phyloP scores from a whole-genome alignment of 2,888 invertebrate genomes.

The Salpingus planirostris region DNA sequence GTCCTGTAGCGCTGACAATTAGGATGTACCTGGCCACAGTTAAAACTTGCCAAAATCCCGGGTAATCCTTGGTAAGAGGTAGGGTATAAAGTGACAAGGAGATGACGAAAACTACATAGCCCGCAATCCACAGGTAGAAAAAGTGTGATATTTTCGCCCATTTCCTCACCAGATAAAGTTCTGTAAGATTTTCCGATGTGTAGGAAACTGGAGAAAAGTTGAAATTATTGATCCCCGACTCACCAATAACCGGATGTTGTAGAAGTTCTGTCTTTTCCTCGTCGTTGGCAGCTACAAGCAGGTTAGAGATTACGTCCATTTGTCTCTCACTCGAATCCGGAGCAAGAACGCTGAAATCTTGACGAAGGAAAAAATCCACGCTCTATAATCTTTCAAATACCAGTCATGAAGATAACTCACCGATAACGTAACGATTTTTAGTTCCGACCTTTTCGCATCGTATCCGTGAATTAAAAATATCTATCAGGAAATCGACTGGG shows the following conservation, averaged over 20 bases:
- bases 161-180: conserved; percentile 35
- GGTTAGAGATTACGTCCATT: conserved; percentile 40
- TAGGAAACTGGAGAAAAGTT: neutral
- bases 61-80: conserved; percentile 21
- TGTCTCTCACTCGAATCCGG: conserved; percentile 35
- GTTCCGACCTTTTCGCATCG: conserved; percentile 24
- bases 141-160: conserved; percentile 45
- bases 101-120: conserved; percentile 38
- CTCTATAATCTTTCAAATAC: neutral
- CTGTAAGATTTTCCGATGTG: no score
- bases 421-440: conserved; percentile 24
- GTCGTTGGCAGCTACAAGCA: conserved; percentile 37
- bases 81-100: conserved; percentile 37
- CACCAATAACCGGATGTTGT: conserved; percentile 43
- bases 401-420: conserved; percentile 11
- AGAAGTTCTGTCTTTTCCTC: conserved; percentile 38
- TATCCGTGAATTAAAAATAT: conserved; percentile 34
- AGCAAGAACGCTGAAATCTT: conserved; percentile 39
- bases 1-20: conserved; percentile 25
- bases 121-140: conserved; percentile 40
- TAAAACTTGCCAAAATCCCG: conserved; percentile 15
- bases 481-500: conserved; percentile 34
- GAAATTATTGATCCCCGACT: conserved; percentile 6
- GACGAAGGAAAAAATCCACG: conserved; percentile 3
- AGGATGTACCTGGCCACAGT: conserved; percentile 27